phyloP scores from a whole-genome alignment of 2,888 invertebrate species.

The Apodemia mormo region DNA sequence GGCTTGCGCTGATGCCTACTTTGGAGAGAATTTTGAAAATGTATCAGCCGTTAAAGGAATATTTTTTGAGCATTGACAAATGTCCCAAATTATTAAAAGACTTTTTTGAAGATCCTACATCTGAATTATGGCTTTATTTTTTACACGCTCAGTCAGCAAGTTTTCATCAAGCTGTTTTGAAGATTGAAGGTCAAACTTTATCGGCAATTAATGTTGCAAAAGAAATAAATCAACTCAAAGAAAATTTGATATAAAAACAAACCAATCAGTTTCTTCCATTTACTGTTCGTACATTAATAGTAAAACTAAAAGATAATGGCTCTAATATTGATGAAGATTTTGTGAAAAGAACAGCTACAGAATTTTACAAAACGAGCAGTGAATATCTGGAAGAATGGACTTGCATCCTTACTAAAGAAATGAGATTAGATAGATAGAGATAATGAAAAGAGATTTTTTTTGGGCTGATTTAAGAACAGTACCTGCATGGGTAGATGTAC shows the following conservation, averaged over 20 bases:
- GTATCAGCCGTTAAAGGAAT: conserved; percentile 45
- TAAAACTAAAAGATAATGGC: conserved; percentile 43
- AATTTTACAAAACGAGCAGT: conserved; percentile 44
- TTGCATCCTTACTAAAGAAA: conserved; percentile 39
- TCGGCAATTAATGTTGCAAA: conserved; percentile 40
- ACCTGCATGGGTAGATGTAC: conserved; percentile 39
- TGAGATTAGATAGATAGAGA: too few relatives aligned
- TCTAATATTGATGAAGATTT: conserved; percentile 42
- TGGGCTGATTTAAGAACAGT: conserved; percentile 42
- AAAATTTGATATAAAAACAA: conserved; percentile 40
- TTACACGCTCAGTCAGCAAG: conserved; percentile 36
- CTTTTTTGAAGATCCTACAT: conserved; percentile 43
- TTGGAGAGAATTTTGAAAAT: conserved; percentile 44
- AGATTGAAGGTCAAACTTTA: conserved; percentile 39
- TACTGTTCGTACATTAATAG: conserved; percentile 37
- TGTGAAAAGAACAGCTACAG: conserved; percentile 39
- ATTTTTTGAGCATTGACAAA: conserved; percentile 43
- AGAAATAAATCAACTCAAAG: conserved; percentile 40
- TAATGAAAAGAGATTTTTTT: conserved; percentile 43
- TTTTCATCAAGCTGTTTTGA: conserved; percentile 41
- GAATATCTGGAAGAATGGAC: conserved; percentile 45
- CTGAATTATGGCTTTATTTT: conserved; percentile 44
- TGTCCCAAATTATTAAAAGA: conserved; percentile 38
- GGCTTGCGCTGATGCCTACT: conserved; percentile 38
- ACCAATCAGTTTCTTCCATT: conserved; percentile 41